Base-by-base conservation (phyloP, 1,140 invertebrate genomes). In the Eriocheir sinensis region DNA sequence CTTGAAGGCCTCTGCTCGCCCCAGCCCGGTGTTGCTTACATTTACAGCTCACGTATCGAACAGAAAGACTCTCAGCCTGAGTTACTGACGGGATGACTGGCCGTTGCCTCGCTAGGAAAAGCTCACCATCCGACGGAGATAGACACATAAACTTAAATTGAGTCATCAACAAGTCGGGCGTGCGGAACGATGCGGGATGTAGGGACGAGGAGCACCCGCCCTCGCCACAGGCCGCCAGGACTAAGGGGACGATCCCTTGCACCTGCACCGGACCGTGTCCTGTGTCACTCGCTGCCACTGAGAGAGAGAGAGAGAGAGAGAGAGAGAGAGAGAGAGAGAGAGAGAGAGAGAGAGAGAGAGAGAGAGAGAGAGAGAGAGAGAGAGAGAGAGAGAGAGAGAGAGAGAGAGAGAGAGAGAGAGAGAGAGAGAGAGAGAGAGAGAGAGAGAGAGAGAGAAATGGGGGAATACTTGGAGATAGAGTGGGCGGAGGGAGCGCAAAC, bases 101-200 rank as follows among this genome's bases (percentile, higher is more conserved):
- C 48, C 48, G 21, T 1, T 53, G 48, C 48, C 48, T 53, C 48
- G 12, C 48, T 53, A 81, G 80, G 80, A n/a, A n/a, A 40, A 41
- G 38, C 15, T 90, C 44, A 34, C 48, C 89, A 53, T 41, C 60
- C 44, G 34, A 15, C 38, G 27, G 60, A 72, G 79, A 91, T 91
- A 91, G 89, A 38, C 41, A 79, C 34, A 91, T 91, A 79, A 91
- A 80, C 60, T 91, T 90, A 90, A 91, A 91, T 91, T 91, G 89
- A 53, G 89, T 80, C 89, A 80, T 91, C 60, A 72, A 38, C 89
- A 91, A 91, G 89, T 79, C 79, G 80, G 80, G 30, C 80, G 80
- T 34, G 80, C 30, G 80, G 80, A 27, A 38, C 30, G 27, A 38
- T 12, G 80, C 80, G 30, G 80, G 0, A n/a, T 83, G 3, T 12